Evolutionary conservation across 2,888 invertebrate genomes (phyloP).

Genomic region (Lumbricus terrestris): DNA sequence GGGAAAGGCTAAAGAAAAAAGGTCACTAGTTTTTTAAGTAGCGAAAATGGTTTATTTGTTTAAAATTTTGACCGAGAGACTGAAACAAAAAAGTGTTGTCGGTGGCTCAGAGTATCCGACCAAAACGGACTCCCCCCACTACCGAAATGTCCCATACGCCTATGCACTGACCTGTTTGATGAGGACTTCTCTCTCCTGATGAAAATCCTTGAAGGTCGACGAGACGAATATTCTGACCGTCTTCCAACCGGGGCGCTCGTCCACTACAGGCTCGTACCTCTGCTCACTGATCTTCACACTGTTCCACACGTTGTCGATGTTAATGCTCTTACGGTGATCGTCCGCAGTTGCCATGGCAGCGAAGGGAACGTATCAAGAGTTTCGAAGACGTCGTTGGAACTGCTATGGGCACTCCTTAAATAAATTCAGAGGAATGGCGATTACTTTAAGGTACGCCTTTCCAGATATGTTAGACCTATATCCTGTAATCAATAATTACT

Average conservation of each 20-base stretch:
- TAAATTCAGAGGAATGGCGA: not conserved
- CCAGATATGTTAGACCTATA: too few relatives aligned
- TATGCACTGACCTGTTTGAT: constrained; percentile 54
- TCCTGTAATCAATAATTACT: not conserved
- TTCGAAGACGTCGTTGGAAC: not conserved
- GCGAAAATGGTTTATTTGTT: too few relatives aligned
- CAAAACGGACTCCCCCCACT: too few relatives aligned
- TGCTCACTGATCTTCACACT: not conserved
- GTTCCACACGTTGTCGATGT: not conserved
- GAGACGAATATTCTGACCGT: constrained; percentile 56
- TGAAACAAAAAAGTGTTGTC: too few relatives aligned
- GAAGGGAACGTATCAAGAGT: not conserved
- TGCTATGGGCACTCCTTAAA: not conserved
- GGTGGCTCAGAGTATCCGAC: too few relatives aligned
- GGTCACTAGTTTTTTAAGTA: too few relatives aligned
- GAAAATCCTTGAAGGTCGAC: constrained; percentile 58
- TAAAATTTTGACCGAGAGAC: too few relatives aligned
- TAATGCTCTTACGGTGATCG: not conserved
- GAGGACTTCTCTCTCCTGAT: constrained; percentile 54
- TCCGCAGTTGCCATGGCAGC: not conserved
- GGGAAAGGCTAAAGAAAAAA: too few relatives aligned
- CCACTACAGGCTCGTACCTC: not conserved
- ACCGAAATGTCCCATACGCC: too few relatives aligned
- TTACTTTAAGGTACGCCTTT: not conserved
- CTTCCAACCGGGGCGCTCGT: constrained; percentile 45